Evolutionary conservation across 2,888 invertebrate genomes (phyloP).

Genomic region (Nomada hirtipes): DNA sequence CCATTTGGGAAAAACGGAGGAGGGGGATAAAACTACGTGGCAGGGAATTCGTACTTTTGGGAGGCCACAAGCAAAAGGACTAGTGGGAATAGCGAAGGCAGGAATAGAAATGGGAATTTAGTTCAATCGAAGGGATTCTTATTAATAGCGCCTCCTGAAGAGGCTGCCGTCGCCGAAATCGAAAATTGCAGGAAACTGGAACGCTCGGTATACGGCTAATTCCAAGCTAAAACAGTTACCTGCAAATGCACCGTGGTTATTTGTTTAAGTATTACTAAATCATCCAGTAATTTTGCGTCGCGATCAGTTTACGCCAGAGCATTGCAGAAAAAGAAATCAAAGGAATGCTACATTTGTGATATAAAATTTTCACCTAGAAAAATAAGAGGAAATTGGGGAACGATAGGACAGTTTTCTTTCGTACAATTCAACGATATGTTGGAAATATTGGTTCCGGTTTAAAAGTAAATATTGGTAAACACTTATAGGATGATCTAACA

Average conservation of each 20-base stretch:
- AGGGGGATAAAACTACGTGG: slow-evolving; percentile 54
- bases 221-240: neutral
- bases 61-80: slow-evolving; percentile 58
- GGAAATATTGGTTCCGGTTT: no score
- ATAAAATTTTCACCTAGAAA: no score
- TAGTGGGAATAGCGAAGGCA: slow-evolving; percentile 39
- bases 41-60: slow-evolving; percentile 56
- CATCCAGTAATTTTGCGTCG: neutral
- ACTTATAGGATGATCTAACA: no score
- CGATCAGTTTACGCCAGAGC: neutral
- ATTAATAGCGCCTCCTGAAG: slow-evolving; percentile 32
- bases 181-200: slow-evolving; percentile 25
- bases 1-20: slow-evolving; percentile 29
- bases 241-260: no score
- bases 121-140: slow-evolving; percentile 58
- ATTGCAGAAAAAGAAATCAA: no score
- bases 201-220: slow-evolving; percentile 2
- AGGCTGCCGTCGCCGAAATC: slow-evolving; percentile 9
- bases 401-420: no score
- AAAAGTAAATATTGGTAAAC: no score
- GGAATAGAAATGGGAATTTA: slow-evolving; percentile 61
- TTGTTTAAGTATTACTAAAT: no score
- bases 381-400: no score
- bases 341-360: no score
- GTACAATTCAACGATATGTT: no score